Base-by-base conservation (phyloP, 1,140 invertebrate genomes). In the Rhopalosiphum padi region DNA sequence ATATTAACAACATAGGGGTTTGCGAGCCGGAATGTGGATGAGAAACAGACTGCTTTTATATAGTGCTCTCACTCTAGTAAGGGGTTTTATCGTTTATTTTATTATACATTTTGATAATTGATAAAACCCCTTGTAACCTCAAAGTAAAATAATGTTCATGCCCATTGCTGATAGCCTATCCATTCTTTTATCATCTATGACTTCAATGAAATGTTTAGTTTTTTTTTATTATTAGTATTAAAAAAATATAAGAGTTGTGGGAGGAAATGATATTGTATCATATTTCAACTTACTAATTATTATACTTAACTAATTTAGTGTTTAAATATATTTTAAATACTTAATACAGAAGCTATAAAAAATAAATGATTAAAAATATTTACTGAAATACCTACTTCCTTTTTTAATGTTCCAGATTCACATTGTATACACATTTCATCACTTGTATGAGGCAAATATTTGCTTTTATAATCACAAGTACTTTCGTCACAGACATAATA, bases 401-500 rank as follows among this genome's bases (percentile, higher is more conserved):
- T 93, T 86, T n/a, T 93, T 43, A 93, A 53, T 18, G 48, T 86
- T 85, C 91, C 91, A 18, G 91, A 93, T 37, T 93, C 48, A 93
- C 91, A 93, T 85, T 93, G 82, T 86, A 37, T 1, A 93, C 91
- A 93, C 55, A 43, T n/a, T 43, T 93, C 91, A 86, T 93, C 51
- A 85, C 15, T 93, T 41, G 53, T 55, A 8, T 18, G 82, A 6
- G 91, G 91, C 8, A 53, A 43, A 53, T 41, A 53, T 93, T 93
- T 93, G 21, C 51, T 86, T 85, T 55, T 93, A 55, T 93, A 35
- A 37, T 93, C 82, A 43, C 91, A 93, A 41, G 43, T 83, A 55
- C 30, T 86, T 8, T 93, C 91, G 0, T 86, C 82, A 86, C 91
- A 93, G 46, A 93, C 51, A 86, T 93, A 93, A 9, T 93, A 37